A percentile compares a stretch with the other conserved stretches of the same genome.
Conservation (phyloP, 2,888 invertebrate species). For the Ganaspis brasiliensis region DNA sequence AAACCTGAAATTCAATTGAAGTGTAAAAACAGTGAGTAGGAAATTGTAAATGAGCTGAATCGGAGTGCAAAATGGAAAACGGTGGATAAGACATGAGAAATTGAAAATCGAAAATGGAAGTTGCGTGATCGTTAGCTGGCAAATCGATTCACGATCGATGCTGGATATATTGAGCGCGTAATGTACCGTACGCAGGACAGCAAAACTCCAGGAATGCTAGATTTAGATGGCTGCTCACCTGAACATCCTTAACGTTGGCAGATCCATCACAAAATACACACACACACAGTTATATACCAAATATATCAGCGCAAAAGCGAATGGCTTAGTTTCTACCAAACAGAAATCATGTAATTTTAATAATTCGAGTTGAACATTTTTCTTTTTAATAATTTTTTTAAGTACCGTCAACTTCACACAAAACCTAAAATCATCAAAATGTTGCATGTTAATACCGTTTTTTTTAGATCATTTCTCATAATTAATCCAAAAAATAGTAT, state of each 20-base stretch:
- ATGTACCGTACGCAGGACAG: constrained; percentile 22
- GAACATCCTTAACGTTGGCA: constrained; percentile 21
- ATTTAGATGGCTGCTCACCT: constrained; percentile 27
- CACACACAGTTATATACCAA: constrained; percentile 5
- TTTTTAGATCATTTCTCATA: too few relatives aligned
- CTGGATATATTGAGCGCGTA: constrained; percentile 10
- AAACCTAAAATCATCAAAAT: too few relatives aligned
- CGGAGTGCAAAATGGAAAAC: background rate
- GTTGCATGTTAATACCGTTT: too few relatives aligned
- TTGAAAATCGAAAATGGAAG: constrained; percentile 36
- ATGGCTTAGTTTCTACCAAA: constrained; percentile 15
- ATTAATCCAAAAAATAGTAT: too few relatives aligned
- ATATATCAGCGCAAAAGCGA: constrained; percentile 20
- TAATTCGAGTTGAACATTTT: too few relatives aligned
- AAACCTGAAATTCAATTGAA: too few relatives aligned
- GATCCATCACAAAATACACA: constrained; percentile 7
- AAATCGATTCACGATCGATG: constrained; percentile 39
- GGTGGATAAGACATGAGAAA: background rate
- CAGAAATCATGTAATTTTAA: background rate
- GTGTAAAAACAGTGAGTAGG: background rate
- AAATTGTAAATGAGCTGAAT: constrained; percentile 4
- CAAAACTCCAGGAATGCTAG: constrained; percentile 20
- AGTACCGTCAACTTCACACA: too few relatives aligned
- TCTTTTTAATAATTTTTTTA: too few relatives aligned
- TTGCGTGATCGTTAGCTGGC: constrained; percentile 39